A percentile compares a stretch with the other conserved stretches of the same genome.
Conservation (phyloP, 2,113 vertebrate genomes). For the Gopherus evgoodei region DNA sequence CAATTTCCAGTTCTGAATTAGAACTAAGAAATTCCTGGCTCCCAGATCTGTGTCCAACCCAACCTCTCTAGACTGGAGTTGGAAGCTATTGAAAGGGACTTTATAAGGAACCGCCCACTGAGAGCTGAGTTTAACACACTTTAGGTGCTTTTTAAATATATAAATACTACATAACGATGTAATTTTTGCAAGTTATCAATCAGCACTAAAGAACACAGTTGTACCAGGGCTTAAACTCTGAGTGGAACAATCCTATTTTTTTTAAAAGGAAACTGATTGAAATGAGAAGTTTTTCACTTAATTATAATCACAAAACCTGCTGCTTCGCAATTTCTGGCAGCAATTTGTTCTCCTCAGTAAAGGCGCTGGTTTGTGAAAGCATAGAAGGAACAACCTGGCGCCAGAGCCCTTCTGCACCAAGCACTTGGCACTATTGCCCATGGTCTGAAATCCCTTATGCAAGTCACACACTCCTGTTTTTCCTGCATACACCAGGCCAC, state of each 20-base stretch:
- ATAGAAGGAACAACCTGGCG: background rate
- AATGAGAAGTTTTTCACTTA: background rate
- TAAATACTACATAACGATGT: background rate
- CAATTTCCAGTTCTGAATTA: background rate
- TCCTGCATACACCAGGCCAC: fast-evolving
- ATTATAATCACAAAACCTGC: background rate
- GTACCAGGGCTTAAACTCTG: fast-evolving
- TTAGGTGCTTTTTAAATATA: too few species aligned
- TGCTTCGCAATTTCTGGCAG: background rate
- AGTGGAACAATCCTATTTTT: fast-evolving
- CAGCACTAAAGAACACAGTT: background rate
- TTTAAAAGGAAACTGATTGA: background rate
- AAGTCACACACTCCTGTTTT: slow-evolving; percentile 22
- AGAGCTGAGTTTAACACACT: background rate
- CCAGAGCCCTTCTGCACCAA: background rate
- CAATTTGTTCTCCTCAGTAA: background rate
- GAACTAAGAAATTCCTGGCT: background rate
- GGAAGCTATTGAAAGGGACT: background rate
- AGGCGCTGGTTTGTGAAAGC: background rate
- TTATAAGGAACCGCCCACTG: background rate
- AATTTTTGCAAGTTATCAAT: background rate
- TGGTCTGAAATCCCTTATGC: background rate
- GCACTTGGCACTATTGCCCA: fast-evolving
- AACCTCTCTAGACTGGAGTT: background rate
- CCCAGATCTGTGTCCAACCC: background rate